phyloP scores from a whole-genome alignment of 2,888 invertebrate genomes.

The Apamea epomidion region DNA sequence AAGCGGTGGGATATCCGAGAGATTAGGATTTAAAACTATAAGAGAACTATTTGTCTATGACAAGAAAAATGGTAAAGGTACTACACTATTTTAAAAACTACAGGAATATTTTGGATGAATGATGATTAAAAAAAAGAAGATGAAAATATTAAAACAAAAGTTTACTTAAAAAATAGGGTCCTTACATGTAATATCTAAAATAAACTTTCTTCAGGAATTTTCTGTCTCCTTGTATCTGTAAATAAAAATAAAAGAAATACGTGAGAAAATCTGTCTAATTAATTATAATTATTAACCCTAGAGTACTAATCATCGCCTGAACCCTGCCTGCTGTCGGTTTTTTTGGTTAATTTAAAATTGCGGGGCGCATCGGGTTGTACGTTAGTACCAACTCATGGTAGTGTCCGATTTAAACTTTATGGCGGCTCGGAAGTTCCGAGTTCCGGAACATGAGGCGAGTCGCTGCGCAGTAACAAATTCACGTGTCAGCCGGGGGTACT shows the following conservation, averaged over 20 bases:
- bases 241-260: conserved; percentile 76
- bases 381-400: background rate
- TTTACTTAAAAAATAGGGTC: conserved; percentile 47
- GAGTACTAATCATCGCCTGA: too few relatives aligned
- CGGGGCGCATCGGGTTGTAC: background rate
- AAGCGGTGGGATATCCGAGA: conserved; percentile 38
- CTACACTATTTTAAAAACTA: conserved; percentile 1
- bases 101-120: background rate
- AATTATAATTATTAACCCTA: background rate
- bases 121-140: conserved; percentile 20
- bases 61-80: background rate
- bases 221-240: conserved; percentile 93
- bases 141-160: conserved; percentile 17
- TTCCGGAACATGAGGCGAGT: too few relatives aligned
- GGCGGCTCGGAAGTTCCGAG: too few relatives aligned
- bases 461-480: too few relatives aligned
- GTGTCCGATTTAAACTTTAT: too few relatives aligned
- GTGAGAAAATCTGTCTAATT: background rate
- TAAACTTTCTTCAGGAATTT: conserved; percentile 89
- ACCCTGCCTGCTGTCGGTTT: background rate
- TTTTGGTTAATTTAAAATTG: background rate
- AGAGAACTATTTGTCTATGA: background rate
- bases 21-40: conserved; percentile 3
- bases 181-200: conserved; percentile 42
- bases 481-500: too few relatives aligned